These are phyloP conservation scores for Lycocerus yunnanus DNA, from an alignment of 2,888 invertebrate species.

Conservation along the genomic window DNA sequence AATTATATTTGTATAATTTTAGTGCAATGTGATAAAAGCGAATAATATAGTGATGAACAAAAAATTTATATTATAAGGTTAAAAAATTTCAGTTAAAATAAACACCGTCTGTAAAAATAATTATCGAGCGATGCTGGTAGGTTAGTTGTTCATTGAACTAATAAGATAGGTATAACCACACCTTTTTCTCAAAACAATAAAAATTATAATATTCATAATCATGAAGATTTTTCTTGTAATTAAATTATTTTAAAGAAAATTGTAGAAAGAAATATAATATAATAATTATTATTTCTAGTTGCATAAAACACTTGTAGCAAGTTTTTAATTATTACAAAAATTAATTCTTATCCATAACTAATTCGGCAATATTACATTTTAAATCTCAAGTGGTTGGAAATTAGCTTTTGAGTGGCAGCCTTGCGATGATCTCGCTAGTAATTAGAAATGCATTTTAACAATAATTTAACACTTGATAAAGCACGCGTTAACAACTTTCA, in stretches of 20 bases:
- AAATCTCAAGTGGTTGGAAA: neutral
- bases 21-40: neutral
- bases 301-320: too few relatives aligned
- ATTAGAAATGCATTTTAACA: conserved; percentile 37
- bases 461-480: conserved; percentile 48
- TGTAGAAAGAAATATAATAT: too few relatives aligned
- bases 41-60: neutral
- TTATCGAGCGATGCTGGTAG: neutral
- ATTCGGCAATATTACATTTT: conserved; percentile 1
- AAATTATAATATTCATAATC: neutral
- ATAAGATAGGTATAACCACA: neutral
- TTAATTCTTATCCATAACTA: neutral
- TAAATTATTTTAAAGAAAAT: too few relatives aligned
- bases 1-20: neutral
- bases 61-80: neutral
- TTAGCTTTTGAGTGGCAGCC: neutral
- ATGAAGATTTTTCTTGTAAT: neutral
- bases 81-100: neutral
- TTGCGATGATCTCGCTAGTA: neutral
- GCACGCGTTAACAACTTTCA: conserved; percentile 42
- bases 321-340: neutral
- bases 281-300: neutral
- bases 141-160: neutral
- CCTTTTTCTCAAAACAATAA: neutral
- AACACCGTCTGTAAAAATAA: neutral